A percentile compares a stretch with the other conserved stretches of the same genome.
Conservation (phyloP, 2,888 invertebrate genomes). For the Polydesmus complanatus region DNA sequence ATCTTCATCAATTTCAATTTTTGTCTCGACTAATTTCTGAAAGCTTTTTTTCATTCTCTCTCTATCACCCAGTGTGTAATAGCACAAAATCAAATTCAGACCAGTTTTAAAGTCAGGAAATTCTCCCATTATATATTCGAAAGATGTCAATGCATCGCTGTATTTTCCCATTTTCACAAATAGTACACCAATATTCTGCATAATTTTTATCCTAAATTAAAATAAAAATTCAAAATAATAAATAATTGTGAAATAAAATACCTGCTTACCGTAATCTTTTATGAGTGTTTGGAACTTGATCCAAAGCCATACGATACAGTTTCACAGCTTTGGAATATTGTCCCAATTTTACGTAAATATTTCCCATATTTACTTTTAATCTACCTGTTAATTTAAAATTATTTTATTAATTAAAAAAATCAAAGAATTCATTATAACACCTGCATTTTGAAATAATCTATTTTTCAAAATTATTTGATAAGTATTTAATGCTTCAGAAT, state of each 20-base stretch:
- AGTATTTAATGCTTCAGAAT: slow-evolving; percentile 87
- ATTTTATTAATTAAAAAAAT: not conserved
- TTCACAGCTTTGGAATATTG: slow-evolving; percentile 89
- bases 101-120: slow-evolving; percentile 76
- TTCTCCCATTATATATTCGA: slow-evolving; percentile 97
- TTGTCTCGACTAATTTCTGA: slow-evolving; percentile 73
- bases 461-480: slow-evolving; percentile 89
- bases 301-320: slow-evolving; percentile 95
- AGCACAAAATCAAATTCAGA: slow-evolving; percentile 75
- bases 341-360: slow-evolving; percentile 86
- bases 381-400: no score
- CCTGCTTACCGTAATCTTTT: slow-evolving; percentile 63
- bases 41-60: slow-evolving; percentile 91
- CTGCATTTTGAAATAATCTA: slow-evolving; percentile 83
- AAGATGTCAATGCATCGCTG: slow-evolving; percentile 87
- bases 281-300: slow-evolving; percentile 81
- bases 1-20: slow-evolving; percentile 62
- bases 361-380: slow-evolving; percentile 94
- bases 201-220: slow-evolving; percentile 70
- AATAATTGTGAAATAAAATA: not conserved
- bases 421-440: slow-evolving; percentile 22
- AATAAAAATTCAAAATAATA: not conserved
- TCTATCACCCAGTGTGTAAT: slow-evolving; percentile 74
- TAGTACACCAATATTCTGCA: slow-evolving; percentile 92
- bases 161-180: slow-evolving; percentile 93